phyloP scores from a whole-genome alignment of 2,888 invertebrate species.

The Drosophila maculinotata region DNA sequence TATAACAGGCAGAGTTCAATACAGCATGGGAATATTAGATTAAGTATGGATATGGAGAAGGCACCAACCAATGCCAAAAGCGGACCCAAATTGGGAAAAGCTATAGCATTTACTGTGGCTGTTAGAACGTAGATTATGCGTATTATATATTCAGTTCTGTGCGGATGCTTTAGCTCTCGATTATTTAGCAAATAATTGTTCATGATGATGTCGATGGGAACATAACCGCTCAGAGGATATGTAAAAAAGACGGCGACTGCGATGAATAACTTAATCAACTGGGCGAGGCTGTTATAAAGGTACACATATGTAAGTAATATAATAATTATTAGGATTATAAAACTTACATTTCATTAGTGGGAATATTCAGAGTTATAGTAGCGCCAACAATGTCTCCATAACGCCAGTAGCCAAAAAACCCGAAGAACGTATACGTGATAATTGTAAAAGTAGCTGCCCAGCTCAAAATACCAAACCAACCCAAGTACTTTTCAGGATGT shows the following conservation, averaged over 20 bases:
- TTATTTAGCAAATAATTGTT: conserved; percentile 48
- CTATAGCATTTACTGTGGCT: conserved; percentile 37
- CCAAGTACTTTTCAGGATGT: conserved; percentile 93
- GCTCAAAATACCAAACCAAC: conserved; percentile 94
- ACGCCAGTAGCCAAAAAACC: conserved; percentile 96
- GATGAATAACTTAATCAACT: conserved; percentile 91
- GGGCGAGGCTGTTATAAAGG: conserved; percentile 87
- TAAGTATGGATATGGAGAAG: conserved; percentile 51
- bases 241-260: conserved; percentile 94
- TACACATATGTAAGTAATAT: neutral
- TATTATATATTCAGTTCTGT: conserved; percentile 32
- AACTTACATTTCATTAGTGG: conserved; percentile 88
- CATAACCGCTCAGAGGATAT: conserved; percentile 97
- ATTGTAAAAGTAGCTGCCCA: conserved; percentile 93
- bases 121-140: conserved; percentile 30
- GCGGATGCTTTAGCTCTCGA: neutral
- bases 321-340: neutral
- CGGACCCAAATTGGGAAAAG: conserved; percentile 51
- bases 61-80: conserved; percentile 49
- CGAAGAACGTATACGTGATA: conserved; percentile 91
- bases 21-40: conserved; percentile 53
- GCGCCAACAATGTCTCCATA: conserved; percentile 90
- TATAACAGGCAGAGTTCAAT: conserved; percentile 54
- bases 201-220: conserved; percentile 97
- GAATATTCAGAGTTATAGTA: conserved; percentile 94